A percentile compares a stretch with the other conserved stretches of the same genome.
These are phyloP conservation scores for Limnephilus auricula DNA, from an alignment of 2,888 invertebrate species.

Conservation along the genomic window DNA sequence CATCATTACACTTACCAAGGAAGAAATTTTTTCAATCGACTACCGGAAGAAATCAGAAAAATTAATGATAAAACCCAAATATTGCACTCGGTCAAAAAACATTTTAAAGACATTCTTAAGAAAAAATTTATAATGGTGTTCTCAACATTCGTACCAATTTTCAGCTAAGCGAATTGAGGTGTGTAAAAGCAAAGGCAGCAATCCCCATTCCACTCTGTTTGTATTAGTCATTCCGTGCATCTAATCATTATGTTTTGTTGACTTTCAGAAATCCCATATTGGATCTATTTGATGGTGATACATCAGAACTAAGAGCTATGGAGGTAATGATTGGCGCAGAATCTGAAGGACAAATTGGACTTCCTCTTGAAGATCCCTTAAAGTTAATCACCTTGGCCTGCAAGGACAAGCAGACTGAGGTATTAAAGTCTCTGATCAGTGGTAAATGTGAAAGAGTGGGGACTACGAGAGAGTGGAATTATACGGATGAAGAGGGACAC, in stretches of 20 bases:
- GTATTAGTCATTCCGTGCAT: too few species aligned
- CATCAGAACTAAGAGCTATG: not conserved
- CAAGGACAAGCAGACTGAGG: not conserved
- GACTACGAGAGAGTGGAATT: not conserved
- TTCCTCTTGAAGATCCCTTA: not conserved
- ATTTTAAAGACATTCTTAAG: too few species aligned
- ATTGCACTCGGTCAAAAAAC: too few species aligned
- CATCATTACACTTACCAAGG: too few species aligned
- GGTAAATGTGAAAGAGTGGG: not conserved
- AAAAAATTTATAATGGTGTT: too few species aligned
- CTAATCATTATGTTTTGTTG: not conserved
- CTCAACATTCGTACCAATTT: too few species aligned
- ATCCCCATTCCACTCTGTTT: too few species aligned
- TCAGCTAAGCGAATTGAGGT: too few species aligned
- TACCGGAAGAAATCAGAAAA: too few species aligned
- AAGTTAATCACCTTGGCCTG: not conserved
- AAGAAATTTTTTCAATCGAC: too few species aligned
- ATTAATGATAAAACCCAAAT: too few species aligned
- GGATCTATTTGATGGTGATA: not conserved
- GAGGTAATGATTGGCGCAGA: not conserved
- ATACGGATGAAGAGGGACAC: not conserved
- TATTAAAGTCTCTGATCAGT: not conserved
- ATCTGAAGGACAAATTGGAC: not conserved
- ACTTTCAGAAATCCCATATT: not conserved
- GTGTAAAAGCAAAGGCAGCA: too few species aligned